phyloP scores from a whole-genome alignment of 2,113 vertebrate genomes.

The Emydura subglobosa region DNA sequence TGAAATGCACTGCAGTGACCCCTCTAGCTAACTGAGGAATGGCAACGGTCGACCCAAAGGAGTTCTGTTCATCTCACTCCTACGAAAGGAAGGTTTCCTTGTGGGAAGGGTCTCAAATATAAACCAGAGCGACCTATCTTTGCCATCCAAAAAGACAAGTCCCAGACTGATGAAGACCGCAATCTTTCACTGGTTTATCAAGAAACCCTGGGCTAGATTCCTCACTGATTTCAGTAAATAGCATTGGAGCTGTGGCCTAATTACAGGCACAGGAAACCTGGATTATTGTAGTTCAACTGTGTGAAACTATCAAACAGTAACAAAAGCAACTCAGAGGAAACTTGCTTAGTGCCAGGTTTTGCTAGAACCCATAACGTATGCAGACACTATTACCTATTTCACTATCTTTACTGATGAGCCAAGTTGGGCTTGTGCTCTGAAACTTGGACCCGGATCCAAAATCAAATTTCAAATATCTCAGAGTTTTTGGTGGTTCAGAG shows the following conservation, averaged over 20 bases:
- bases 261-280: conserved; percentile 28
- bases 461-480: not conserved
- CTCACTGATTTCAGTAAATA: conserved; percentile 56
- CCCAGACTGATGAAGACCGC: conserved; percentile 30
- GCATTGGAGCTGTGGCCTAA: conserved; percentile 35
- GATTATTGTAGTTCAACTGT: conserved; percentile 13
- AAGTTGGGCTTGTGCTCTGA: not conserved
- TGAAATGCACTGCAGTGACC: not conserved
- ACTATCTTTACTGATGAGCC: not conserved
- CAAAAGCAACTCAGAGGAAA: not conserved
- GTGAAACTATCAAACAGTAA: conserved; percentile 32
- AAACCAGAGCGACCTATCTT: not conserved
- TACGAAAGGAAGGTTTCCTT: not conserved
- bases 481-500: not conserved
- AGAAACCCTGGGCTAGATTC: conserved; percentile 11
- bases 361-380: not conserved
- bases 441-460: not conserved
- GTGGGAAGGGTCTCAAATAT: not conserved
- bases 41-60: not conserved
- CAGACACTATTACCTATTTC: not conserved
- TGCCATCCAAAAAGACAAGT: not conserved
- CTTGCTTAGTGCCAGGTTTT: not conserved
- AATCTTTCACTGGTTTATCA: conserved; percentile 37
- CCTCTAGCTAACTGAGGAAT: not conserved
- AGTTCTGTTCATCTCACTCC: conserved; percentile 11